Evolutionary conservation across 2,797 vertebrate genomes (phyloP).

Genomic region (Helostoma temminkii): DNA sequence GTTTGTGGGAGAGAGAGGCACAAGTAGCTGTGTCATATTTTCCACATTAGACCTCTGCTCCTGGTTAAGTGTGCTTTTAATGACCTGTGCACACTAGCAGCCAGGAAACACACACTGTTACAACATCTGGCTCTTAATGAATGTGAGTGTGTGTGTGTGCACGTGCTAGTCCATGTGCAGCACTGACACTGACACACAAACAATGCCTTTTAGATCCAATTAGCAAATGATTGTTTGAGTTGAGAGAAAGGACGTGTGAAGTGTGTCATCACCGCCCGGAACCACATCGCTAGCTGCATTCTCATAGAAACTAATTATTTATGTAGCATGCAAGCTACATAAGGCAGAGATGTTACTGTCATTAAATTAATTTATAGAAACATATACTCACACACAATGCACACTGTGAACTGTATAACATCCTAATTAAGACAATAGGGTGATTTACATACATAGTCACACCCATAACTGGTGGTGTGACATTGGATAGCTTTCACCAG

Average conservation of each 20-base stretch:
- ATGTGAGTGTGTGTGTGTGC: constrained; percentile 11
- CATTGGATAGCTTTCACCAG: background rate
- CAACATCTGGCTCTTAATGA: constrained; percentile 45
- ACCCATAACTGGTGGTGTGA: background rate
- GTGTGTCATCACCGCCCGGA: background rate
- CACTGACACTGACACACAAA: background rate
- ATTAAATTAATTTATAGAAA: background rate
- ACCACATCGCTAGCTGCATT: constrained; percentile 1
- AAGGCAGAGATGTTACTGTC: background rate
- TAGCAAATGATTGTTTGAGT: background rate
- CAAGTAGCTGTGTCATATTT: constrained; percentile 66
- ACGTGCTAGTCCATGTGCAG: constrained; percentile 8
- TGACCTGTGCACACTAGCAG: constrained; percentile 41
- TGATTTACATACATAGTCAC: background rate
- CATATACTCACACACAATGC: background rate
- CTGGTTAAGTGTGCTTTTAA: constrained; percentile 59
- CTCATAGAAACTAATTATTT: constrained; percentile 21
- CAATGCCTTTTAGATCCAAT: background rate
- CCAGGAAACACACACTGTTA: constrained; percentile 40
- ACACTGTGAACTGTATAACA: background rate
- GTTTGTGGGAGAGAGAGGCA: background rate
- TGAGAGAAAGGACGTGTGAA: too few relatives aligned
- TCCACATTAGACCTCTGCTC: constrained; percentile 61
- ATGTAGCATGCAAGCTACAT: constrained; percentile 24
- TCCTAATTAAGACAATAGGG: background rate